Evolutionary conservation across 2,113 vertebrate genomes (phyloP).

Genomic region (Sisor rabdophorus): DNA sequence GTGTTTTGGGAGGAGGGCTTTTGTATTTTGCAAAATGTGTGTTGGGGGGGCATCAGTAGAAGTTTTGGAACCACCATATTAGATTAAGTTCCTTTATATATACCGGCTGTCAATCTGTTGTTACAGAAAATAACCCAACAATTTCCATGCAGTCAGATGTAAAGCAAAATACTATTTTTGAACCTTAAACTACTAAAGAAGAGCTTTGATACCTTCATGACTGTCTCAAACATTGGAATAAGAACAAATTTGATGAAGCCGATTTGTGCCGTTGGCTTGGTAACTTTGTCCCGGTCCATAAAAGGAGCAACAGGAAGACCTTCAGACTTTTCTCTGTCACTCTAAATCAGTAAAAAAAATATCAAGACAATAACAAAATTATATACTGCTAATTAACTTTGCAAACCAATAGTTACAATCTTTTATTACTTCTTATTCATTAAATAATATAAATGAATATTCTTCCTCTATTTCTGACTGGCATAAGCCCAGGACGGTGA

Average conservation of each 20-base stretch:
- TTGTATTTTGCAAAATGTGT: too few relatives aligned
- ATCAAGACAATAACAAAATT: neutral
- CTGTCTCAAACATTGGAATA: constrained; percentile 79
- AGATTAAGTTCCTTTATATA: too few relatives aligned
- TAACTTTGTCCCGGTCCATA: constrained; percentile 98
- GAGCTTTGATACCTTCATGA: constrained; percentile 70
- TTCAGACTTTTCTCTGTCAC: constrained; percentile 91
- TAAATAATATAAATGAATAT: neutral
- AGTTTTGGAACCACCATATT: too few relatives aligned
- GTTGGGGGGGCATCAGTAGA: too few relatives aligned
- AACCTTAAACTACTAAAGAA: too few relatives aligned
- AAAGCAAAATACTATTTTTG: too few relatives aligned
- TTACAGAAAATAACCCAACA: too few relatives aligned
- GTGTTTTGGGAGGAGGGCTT: too few relatives aligned
- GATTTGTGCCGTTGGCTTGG: constrained; percentile 92
- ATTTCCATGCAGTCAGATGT: too few relatives aligned
- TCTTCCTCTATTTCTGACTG: neutral
- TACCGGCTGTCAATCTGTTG: too few relatives aligned
- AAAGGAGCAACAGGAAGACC: constrained; percentile 95
- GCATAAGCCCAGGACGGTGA: too few relatives aligned
- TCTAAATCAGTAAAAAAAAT: constrained; percentile 68
- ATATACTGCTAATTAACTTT: neutral
- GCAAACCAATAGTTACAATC: neutral
- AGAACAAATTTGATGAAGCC: constrained; percentile 87
- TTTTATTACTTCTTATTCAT: neutral